Evolutionary conservation across 2,797 vertebrate genomes (phyloP), one percentile per base, ranked within the genome.

Genomic region (Alosa sapidissima): DNA sequence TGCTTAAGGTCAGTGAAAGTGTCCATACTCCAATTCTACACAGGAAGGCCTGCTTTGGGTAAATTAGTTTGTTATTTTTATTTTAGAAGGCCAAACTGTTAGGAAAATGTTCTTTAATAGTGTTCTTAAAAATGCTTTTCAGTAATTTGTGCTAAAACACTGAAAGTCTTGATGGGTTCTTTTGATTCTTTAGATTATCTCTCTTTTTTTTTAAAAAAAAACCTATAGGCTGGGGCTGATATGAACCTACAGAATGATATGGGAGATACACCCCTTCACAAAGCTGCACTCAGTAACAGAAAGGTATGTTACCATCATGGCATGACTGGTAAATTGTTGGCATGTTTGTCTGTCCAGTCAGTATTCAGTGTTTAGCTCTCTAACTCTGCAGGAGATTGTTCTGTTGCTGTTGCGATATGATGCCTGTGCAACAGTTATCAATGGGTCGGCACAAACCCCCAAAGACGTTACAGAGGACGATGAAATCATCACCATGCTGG

Each of bases 401-500:
- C 94, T 98, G 93, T 91, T 97, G 89, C 95, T 99, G 86, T 92
- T 99, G 89, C 96, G 97, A 81, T 94, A 95, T 82, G 94, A 96
- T 87, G 97, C 97, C 85, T 94, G 95, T 86, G 91, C 96, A 88
- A 95, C 92, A 68, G 91, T 97, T 88, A 96, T 98, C 92, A 98
- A 99, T 72, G 97, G 97, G 86, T 96, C 91, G 16, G 97, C 96
- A 87, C 96, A 96, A 92, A 97, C 96, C 82, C 96, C 97, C 47
- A 97, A 96, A 93, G 96, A 96, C 89, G 94, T 97, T 87, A 97
- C 97, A 49, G 94, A 97, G 54, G 96, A 98, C 90, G 96, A 96
- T 94, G 97, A 98, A 92, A 96, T 98, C 90, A 95, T 96, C 90
- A 96, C 92, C 88, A 98, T 99, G 97, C 94, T 99, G 84, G 96